Evolutionary conservation across 92 coral and sea anemone species (phyloP).

Genomic region (Epizoanthus scotinus): DNA sequence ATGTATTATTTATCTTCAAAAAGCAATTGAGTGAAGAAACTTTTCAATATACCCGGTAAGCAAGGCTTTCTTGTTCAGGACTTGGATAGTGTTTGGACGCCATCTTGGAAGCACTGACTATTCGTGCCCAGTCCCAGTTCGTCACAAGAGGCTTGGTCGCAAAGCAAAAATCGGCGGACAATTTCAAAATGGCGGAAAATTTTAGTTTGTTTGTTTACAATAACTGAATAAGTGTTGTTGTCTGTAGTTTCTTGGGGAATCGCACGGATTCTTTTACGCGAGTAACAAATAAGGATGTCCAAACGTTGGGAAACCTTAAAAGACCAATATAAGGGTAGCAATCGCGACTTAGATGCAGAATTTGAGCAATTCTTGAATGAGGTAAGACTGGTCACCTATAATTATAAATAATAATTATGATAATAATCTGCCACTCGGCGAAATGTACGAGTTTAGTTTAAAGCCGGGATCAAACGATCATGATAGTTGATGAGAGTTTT

Average conservation of each 20-base stretch:
- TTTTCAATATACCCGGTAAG: conserved; percentile 56
- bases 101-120: conserved; percentile 64
- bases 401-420: too few relatives aligned
- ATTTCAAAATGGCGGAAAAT: conserved; percentile 43
- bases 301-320: conserved; percentile 81
- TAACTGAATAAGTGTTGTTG: not conserved
- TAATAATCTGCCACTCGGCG: too few relatives aligned
- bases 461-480: too few relatives aligned
- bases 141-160: conserved; percentile 1
- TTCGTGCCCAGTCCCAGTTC: not conserved
- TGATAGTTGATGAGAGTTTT: too few relatives aligned
- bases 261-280: not conserved
- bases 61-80: conserved; percentile 78
- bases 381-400: conserved; percentile 42
- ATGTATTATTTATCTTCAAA: conserved; percentile 24
- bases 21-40: not conserved
- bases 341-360: conserved; percentile 95
- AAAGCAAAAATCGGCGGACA: conserved; percentile 1
- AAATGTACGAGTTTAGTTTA: too few relatives aligned
- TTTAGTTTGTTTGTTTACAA: conserved; percentile 22
- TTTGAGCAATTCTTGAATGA: conserved; percentile 95
- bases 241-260: not conserved
- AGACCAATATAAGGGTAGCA: conserved; percentile 62
- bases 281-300: conserved; percentile 42
- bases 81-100: conserved; percentile 56